Evolutionary conservation across 2,113 vertebrate species (phyloP), one percentile per base, ranked within the genome.

Genomic region (Carollia perspicillata): DNA sequence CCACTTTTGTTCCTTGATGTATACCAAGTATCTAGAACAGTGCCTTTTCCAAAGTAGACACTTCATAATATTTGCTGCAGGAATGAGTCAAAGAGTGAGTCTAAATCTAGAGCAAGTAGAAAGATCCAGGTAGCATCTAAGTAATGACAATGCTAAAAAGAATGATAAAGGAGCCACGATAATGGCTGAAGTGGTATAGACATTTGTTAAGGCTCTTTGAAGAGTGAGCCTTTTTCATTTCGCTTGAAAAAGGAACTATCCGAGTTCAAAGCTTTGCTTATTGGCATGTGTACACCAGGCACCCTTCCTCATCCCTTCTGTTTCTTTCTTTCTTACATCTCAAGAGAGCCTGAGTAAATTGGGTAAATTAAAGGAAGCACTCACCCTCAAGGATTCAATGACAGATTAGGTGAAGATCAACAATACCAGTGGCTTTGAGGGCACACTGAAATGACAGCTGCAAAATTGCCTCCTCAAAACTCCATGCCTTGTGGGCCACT

Each of bases 271-370:
- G 17, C 23, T 89, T 90, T 75, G 33, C 10, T 92, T 81, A 55
- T 60, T 79, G 55, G 55, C 23, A 40, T 60, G 35, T 20, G 12
- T 10, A 74, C 8, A 79, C 0, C 5, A 87, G 71, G n/a, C 1
- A 86, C 5, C 2, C 0, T 75, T 1, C 3, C 12, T 23, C 1
- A 30, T 30, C 18, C 6, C 4, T 26, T 37, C 35, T 3, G 9
- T 65, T 65, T 72, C 28, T 66, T 79, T 71, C 30, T 65, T 88
- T 69, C 53, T 93, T 18, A 85, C 5, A 77, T 6, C 8, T 66
- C 23, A 58, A 0, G 26, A 71, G 13, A 66, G 7, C 12, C 7
- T 84, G 78, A 33, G n/a, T n/a, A 80, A 80, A 75, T 14, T n/a
- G 12, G 51, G 51, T 33, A 74, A 26, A 51, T 0, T 22, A 44